Evolutionary conservation across 2,113 vertebrate species (phyloP).

Genomic region (Merops nubicus): DNA sequence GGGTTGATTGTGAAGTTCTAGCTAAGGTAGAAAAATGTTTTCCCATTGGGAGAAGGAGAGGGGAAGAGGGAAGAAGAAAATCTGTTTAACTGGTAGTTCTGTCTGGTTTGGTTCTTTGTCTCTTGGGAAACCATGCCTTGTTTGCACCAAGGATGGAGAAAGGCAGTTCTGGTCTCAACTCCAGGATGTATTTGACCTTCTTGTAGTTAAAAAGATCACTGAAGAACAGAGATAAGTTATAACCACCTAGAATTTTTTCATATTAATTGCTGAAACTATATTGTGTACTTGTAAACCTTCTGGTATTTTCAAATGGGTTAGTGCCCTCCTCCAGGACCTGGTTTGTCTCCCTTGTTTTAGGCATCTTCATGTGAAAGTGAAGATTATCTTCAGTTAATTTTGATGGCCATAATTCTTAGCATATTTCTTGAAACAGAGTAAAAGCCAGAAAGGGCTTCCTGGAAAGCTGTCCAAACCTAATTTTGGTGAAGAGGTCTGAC

Average conservation of each 20-base stretch:
- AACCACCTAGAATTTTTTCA: background rate
- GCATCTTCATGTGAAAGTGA: background rate
- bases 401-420: background rate
- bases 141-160: background rate
- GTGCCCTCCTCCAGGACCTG: background rate
- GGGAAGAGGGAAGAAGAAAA: background rate
- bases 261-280: background rate
- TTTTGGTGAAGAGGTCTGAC: slow-evolving; percentile 35
- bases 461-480: slow-evolving; percentile 39
- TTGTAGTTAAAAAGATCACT: background rate
- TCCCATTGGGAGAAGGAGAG: background rate
- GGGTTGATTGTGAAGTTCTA: background rate
- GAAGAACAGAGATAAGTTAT: background rate
- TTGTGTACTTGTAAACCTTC: background rate
- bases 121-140: background rate
- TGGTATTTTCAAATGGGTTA: background rate
- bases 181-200: background rate
- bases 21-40: background rate
- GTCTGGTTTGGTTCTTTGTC: background rate
- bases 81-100: background rate
- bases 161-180: background rate
- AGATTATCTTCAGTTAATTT: background rate
- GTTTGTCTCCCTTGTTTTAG: background rate
- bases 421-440: background rate
- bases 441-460: slow-evolving; percentile 48